Evolutionary conservation across 2,113 vertebrate genomes (phyloP).

Genomic region (Albula goreensis): DNA sequence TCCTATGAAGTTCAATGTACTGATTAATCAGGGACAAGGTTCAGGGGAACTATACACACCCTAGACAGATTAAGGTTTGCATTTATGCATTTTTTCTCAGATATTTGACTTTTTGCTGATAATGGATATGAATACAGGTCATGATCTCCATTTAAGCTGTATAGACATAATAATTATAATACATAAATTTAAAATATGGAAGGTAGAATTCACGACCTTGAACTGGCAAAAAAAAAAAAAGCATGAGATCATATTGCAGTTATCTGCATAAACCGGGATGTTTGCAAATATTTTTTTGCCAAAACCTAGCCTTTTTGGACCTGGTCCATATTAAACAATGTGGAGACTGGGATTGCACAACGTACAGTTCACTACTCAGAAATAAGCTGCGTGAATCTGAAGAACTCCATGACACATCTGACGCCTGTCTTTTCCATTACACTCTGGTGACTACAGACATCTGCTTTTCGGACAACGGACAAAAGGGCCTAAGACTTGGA

Average conservation of each 20-base stretch:
- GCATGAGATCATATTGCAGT: background rate
- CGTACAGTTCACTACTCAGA: background rate
- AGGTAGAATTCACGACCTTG: background rate
- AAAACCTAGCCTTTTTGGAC: background rate
- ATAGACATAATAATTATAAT: too few relatives aligned
- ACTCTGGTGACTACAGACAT: background rate
- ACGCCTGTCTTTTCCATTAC: background rate
- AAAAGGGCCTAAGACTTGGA: background rate
- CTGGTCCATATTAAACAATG: background rate
- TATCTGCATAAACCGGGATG: background rate
- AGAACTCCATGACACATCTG: background rate
- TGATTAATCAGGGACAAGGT: too few relatives aligned
- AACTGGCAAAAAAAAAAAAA: background rate
- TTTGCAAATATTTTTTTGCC: background rate
- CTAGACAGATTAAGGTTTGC: too few relatives aligned
- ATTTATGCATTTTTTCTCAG: too few relatives aligned
- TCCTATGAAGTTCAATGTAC: too few relatives aligned
- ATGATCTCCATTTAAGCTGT: too few relatives aligned
- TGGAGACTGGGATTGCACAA: background rate
- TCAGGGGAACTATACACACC: too few relatives aligned
- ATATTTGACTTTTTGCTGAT: too few relatives aligned
- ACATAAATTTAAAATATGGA: too few relatives aligned
- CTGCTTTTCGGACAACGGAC: background rate
- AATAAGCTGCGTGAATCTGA: background rate
- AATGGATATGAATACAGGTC: too few relatives aligned